Conservation (phyloP, 2,888 invertebrate species). For the Oscheius sp. region DNA sequence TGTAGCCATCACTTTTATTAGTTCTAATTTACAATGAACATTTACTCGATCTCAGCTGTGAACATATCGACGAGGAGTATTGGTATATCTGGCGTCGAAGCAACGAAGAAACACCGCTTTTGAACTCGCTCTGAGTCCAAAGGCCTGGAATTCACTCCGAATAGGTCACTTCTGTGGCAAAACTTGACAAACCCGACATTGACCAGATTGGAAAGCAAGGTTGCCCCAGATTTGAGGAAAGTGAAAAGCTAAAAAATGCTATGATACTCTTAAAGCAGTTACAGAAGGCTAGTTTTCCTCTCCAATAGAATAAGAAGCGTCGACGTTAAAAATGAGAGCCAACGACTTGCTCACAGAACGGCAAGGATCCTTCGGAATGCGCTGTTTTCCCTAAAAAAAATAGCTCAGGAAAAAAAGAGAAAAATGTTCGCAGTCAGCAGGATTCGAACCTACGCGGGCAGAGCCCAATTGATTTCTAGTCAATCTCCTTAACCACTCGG, state of each 20-base stretch:
- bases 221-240: constrained; percentile 15
- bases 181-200: constrained; percentile 28
- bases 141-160: neutral
- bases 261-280: neutral
- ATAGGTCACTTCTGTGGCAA: constrained; percentile 4
- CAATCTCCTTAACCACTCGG: constrained; percentile 68
- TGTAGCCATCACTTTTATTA: too few relatives aligned
- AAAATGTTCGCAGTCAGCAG: constrained; percentile 62
- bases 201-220: neutral
- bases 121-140: constrained; percentile 13
- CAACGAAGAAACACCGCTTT: neutral
- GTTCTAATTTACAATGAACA: too few relatives aligned
- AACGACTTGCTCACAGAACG: neutral
- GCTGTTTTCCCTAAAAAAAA: constrained; percentile 3
- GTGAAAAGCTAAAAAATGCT: neutral
- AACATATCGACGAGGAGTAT: neutral
- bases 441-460: constrained; percentile 71
- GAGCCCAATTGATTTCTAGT: constrained; percentile 68
- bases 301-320: constrained; percentile 20
- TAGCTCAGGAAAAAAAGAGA: too few relatives aligned
- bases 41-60: too few relatives aligned
- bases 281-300: constrained; percentile 18
- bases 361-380: neutral
- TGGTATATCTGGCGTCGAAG: constrained; percentile 20
- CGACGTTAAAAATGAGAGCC: constrained; percentile 11